Base-by-base conservation (phyloP, 2,888 invertebrate genomes). In the Mesopsocus fuscifrons region DNA sequence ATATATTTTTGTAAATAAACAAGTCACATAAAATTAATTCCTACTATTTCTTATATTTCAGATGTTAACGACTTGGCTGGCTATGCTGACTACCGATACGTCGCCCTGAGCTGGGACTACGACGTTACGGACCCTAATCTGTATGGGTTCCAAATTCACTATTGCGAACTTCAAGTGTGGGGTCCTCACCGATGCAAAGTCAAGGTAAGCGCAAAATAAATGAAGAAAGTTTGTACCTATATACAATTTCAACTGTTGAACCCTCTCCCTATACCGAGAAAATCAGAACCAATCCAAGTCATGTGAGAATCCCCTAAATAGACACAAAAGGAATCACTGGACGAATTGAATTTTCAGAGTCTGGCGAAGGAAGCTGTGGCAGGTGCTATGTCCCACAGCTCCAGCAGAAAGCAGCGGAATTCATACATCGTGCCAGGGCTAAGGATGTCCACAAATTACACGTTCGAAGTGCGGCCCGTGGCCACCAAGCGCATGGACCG, bases 371-470 rank as follows among this genome's bases (percentile, higher is more conserved):
- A 26, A 6, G 11, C 26, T 6, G 11, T 26, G 11, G 11, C 26
- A 26, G 26, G 26, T n/a, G n/a, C n/a, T n/a, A 26, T 26, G 11
- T 6, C 26, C 6, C 6, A 26, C 8, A 26, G 26, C 6, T 11
- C 26, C 11, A 26, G 26, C 11, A 6, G 26, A 11, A 26, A 9
- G 26, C 26, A 18, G 15, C 59, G 61, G 42, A 79, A 71, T 57
- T 65, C 67, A 26, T 66, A 74, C 0, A 68, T 72, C 41, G 69
- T 80, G 45, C 68, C 69, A 20, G 81, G 80, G 41, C 65, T 84
- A 42, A 66, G 82, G 45, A 82, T 83, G 82, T 78, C 82, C 41
- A 83, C 83, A 40, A 79, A 77, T 32, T 84, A 84, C 57, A 77
- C 80, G 41, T 78, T 83, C 56, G 77, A 81, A 62, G 76, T 83